Evolutionary conservation across 2,113 vertebrate genomes (phyloP).

Genomic region (Sinocyclocheilus rhinocerous): DNA sequence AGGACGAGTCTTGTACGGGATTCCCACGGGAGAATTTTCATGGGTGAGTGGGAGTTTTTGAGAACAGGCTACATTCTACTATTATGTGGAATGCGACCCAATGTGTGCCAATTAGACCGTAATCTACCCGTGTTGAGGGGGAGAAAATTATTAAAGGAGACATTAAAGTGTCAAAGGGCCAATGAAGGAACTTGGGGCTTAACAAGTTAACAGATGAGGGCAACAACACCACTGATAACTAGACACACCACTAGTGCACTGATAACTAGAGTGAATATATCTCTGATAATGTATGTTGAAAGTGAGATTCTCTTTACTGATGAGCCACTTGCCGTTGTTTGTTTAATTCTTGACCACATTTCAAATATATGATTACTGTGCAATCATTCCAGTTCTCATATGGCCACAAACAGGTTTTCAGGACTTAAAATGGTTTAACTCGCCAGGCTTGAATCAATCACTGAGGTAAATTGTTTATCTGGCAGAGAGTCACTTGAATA

Average conservation of each 20-base stretch:
- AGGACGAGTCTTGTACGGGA: conserved; percentile 41
- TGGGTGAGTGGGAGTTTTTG: conserved; percentile 53
- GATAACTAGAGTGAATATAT: not conserved
- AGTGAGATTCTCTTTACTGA: not conserved
- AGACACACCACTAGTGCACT: not conserved
- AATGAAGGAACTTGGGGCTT: not conserved
- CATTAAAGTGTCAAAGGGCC: not conserved
- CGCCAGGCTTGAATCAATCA: conserved; percentile 26
- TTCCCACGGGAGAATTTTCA: conserved; percentile 47
- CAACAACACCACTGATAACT: not conserved
- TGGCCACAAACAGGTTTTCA: conserved; percentile 7
- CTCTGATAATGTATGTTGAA: not conserved
- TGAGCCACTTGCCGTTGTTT: not conserved
- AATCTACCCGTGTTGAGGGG: not conserved
- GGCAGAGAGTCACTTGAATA: conserved; percentile 43
- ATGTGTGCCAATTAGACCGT: conserved; percentile 16
- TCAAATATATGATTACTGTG: not conserved
- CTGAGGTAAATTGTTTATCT: conserved; percentile 43
- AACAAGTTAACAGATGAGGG: not conserved
- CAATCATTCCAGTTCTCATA: conserved; percentile 1
- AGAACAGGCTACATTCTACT: conserved; percentile 36
- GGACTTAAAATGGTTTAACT: not conserved
- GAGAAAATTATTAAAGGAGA: conserved; percentile 11
- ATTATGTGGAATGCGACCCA: not conserved
- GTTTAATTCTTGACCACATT: not conserved